Conservation (phyloP, 2,797 vertebrate species). For the Pempheris klunzingeri region DNA sequence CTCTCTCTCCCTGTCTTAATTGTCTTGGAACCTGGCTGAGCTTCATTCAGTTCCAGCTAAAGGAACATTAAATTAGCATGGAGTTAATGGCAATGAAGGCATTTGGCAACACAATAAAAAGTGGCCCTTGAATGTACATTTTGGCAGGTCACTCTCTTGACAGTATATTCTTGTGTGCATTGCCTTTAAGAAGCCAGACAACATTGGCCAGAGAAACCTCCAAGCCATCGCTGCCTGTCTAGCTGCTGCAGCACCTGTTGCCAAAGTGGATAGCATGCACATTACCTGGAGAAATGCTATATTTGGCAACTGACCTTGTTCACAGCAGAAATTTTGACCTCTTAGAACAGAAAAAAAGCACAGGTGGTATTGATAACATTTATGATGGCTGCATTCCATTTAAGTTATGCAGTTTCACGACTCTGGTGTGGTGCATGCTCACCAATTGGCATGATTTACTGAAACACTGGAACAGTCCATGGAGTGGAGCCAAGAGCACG, state of each 20-base stretch:
- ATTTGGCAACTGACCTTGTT: no score
- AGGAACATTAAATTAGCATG: neutral
- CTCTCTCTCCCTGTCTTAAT: neutral
- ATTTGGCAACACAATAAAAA: conserved; percentile 37
- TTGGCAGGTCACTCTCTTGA: neutral
- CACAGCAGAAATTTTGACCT: no score
- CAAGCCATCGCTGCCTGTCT: conserved; percentile 15
- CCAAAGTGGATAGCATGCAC: neutral
- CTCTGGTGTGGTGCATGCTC: no score
- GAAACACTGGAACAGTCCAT: no score
- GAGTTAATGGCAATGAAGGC: neutral
- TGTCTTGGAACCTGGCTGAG: neutral
- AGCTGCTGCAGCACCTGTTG: conserved; percentile 16
- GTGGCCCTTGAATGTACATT: conserved; percentile 7
- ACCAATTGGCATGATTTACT: no score
- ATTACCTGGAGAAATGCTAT: conserved; percentile 42
- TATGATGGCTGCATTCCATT: no score
- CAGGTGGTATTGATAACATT: no score
- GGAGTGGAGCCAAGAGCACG: no score
- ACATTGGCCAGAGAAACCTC: conserved; percentile 23
- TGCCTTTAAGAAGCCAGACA: conserved; percentile 31
- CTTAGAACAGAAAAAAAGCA: no score
- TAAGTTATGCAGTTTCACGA: no score
- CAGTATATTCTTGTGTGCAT: conserved; percentile 44
- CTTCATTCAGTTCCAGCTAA: neutral